Evolutionary conservation across 2,113 vertebrate genomes (phyloP).

Genomic region (Atractosteus spatula): DNA sequence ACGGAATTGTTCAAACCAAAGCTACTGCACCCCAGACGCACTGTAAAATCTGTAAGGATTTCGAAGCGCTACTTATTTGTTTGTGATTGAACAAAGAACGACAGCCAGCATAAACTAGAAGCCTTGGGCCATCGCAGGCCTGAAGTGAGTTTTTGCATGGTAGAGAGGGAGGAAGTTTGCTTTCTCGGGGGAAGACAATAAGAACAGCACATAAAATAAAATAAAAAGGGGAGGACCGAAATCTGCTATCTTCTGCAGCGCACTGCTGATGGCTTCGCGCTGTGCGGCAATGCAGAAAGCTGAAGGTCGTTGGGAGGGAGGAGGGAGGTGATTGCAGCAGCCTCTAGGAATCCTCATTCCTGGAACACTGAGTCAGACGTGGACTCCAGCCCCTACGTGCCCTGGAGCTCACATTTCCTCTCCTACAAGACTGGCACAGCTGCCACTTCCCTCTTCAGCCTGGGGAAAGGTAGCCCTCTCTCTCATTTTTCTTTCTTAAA

Average conservation of each 20-base stretch:
- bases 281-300: neutral
- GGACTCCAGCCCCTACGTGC: neutral
- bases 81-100: no score
- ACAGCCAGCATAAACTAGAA: no score
- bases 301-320: neutral
- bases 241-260: no score
- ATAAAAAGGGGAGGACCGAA: neutral
- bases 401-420: neutral
- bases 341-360: conserved; percentile 22
- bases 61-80: no score
- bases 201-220: neutral
- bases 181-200: no score
- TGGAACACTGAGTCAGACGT: conserved; percentile 19
- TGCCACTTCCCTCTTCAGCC: neutral
- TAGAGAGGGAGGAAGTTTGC: no score
- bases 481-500: neutral
- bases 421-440: neutral
- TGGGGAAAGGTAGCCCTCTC: no score
- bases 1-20: no score
- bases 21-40: no score
- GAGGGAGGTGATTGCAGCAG: neutral
- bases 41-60: no score
- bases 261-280: neutral
- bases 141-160: no score
- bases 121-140: no score